phyloP scores from a whole-genome alignment of 2,797 vertebrate genomes.

The Garrulus glandarius region DNA sequence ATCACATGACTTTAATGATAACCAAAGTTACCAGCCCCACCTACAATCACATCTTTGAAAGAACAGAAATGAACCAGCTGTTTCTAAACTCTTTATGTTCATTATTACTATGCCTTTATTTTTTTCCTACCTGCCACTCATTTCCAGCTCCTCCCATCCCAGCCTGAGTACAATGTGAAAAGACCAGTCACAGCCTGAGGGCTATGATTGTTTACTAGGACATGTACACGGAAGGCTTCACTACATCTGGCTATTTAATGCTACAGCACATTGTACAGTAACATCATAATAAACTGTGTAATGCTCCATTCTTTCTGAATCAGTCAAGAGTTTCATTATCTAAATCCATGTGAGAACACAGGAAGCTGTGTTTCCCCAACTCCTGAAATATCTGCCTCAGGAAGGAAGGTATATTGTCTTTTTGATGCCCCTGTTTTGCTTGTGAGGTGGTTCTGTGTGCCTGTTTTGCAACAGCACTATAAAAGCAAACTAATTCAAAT shows the following conservation, averaged over 20 bases:
- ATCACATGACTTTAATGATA: not conserved
- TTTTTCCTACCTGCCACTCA: not conserved
- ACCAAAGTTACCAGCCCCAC: not conserved
- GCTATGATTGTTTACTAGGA: not conserved
- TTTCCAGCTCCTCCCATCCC: not conserved
- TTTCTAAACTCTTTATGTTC: not conserved
- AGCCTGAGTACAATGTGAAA: not conserved
- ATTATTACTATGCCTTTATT: not conserved
- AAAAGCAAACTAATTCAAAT: conserved; percentile 60
- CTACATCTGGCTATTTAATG: not conserved
- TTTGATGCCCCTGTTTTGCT: conserved; percentile 71
- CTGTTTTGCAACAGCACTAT: conserved; percentile 51
- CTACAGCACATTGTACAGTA: not conserved
- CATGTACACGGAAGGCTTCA: not conserved
- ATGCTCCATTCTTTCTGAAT: conserved; percentile 47
- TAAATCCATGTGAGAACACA: conserved; percentile 76
- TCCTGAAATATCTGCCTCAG: conserved; percentile 78
- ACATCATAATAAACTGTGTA: not conserved
- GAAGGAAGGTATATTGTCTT: conserved; percentile 80
- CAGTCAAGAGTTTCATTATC: conserved; percentile 63
- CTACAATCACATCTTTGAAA: not conserved
- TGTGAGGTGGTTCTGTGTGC: conserved; percentile 51
- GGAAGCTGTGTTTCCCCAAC: conserved; percentile 75
- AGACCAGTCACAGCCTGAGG: not conserved
- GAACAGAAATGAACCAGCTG: not conserved